Conservation (phyloP, 1,140 invertebrate species). For the Drosophila arawakana region DNA sequence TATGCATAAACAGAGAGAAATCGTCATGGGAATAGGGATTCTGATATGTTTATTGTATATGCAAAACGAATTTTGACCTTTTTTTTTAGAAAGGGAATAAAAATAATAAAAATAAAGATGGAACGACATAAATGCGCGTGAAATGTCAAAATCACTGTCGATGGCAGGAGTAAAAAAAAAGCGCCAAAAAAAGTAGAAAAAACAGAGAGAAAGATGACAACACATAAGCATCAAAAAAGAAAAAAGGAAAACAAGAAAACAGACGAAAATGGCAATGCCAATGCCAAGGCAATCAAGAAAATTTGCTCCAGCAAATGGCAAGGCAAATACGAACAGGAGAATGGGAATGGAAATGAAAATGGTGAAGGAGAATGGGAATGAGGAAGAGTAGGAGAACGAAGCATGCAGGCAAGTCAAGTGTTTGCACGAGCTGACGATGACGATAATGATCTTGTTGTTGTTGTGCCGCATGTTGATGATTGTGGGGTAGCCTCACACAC, state of each 20-base stretch:
- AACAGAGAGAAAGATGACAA: constrained; percentile 68
- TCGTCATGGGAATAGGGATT: constrained; percentile 12
- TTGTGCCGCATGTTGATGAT: constrained; percentile 17
- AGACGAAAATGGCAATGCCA: constrained; percentile 66
- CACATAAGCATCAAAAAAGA: constrained; percentile 54
- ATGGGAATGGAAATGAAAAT: constrained; percentile 13
- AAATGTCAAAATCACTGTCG: constrained; percentile 80
- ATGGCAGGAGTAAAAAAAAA: constrained; percentile 15
- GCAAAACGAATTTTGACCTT: constrained; percentile 68
- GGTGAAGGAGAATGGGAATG: neutral
- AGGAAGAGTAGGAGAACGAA: neutral
- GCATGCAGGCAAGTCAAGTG: constrained; percentile 50
- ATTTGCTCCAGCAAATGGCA: constrained; percentile 73
- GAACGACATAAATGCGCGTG: constrained; percentile 68
- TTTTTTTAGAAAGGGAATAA: constrained; percentile 47
- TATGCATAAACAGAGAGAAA: neutral
- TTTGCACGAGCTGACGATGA: constrained; percentile 55
- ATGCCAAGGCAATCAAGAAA: constrained; percentile 77
- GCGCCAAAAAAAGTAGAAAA: constrained; percentile 17
- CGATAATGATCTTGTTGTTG: constrained; percentile 12
- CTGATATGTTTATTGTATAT: constrained; percentile 44
- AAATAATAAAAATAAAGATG: constrained; percentile 43
- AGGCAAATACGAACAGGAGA: constrained; percentile 62
- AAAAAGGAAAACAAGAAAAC: constrained; percentile 50
- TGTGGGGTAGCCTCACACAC: constrained; percentile 7